These are phyloP conservation scores for Lamellibrachia luymesi DNA, from an alignment of 1,140 invertebrate species.

Conservation along the genomic window DNA sequence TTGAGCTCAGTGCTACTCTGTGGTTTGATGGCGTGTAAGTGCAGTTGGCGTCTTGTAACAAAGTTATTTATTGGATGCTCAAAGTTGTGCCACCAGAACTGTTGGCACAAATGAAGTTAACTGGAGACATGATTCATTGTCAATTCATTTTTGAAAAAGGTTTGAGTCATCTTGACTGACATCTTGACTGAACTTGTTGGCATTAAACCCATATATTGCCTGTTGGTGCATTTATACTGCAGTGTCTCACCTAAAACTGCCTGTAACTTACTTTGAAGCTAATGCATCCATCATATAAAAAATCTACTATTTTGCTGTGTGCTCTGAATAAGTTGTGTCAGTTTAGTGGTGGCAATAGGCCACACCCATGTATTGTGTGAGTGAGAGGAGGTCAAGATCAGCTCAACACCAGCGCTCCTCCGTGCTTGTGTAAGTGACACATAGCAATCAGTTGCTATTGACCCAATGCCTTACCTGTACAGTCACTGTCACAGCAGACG, in stretches of 20 bases:
- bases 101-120: not conserved
- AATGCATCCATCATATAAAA: not conserved
- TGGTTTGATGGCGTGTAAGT: not conserved
- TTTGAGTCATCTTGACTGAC: not conserved
- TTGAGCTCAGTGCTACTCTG: not conserved
- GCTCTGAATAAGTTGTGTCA: not conserved
- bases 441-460: not conserved
- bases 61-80: not conserved
- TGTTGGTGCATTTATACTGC: not conserved
- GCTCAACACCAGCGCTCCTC: not conserved
- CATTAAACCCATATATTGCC: not conserved
- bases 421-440: not conserved
- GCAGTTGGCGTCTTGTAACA: not conserved
- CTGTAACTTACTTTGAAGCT: not conserved
- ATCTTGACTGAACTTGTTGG: not conserved
- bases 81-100: not conserved
- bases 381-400: not conserved
- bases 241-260: not conserved
- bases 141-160: not conserved
- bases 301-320: not conserved
- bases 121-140: not conserved
- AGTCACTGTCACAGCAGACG: not conserved
- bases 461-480: not conserved
- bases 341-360: not conserved
- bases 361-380: not conserved